Evolutionary conservation across 2,888 invertebrate genomes (phyloP), one percentile per base, ranked within the genome.

Genomic region (Thecocarcelia acutangulata): DNA sequence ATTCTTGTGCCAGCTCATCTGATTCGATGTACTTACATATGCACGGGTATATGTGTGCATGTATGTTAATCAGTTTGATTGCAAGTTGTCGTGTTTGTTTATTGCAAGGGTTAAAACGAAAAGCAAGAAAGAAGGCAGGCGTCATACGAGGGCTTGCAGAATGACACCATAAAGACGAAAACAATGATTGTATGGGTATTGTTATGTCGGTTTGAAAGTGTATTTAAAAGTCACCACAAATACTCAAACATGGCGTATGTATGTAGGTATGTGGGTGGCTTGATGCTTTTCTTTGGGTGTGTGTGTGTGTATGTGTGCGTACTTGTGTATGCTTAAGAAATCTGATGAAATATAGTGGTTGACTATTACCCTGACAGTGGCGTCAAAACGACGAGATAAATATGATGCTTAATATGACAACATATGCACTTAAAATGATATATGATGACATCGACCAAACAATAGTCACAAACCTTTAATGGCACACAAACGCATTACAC

Each of bases 401-500:
- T 78, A 82, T 82, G 78, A 78, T 82, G 66, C 78, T 78, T 82
- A 82, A 82, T 74, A 75, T 75, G 82, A 82, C 82, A 82, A 66
- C 82, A 82, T 82, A 78, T 82, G 82, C 78, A 78, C 74, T 82
- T 82, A 82, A 78, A 82, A 78, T 82, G 78, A 82, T 78, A 82
- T 82, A 82, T 82, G 74, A 78, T 61, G 70, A 75, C 70, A 78
- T 59, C 54, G 66, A 70, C 54, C 48, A 66, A 75, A 61, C 74
- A 75, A 77, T 64, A 52, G 42, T 63, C 58, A 74, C 37, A 70
- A 24, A 72, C 37, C 40, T 37, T 68, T 21, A 68, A 15, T 24
- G 2, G 61, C 21, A 44, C 28, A 42, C 17, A 72, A 37, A 64
- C n/a, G 33, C 63, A 33, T 12, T n/a, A 79, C 42, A 40, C 42